Conservation (phyloP, 2,888 invertebrate species). For the Amblyjoppa proteus region DNA sequence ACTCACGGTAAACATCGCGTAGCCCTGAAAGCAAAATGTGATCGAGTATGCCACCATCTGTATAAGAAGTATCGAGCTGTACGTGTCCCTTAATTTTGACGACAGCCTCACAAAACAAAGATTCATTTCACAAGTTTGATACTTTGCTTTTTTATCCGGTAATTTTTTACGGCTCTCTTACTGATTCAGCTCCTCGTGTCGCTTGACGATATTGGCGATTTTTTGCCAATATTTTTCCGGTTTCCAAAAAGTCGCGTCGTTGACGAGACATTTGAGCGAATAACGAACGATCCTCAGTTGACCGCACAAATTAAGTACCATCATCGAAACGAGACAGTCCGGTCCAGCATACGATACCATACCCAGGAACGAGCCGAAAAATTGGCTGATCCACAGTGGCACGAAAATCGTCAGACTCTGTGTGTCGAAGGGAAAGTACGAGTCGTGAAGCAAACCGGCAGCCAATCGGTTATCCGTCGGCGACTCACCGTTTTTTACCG, state of each 20-base stretch:
- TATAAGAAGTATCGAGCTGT: constrained; percentile 71
- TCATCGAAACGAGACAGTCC: constrained; percentile 61
- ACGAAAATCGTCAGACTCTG: constrained; percentile 25
- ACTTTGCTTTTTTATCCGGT: background rate
- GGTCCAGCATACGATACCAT: constrained; percentile 42
- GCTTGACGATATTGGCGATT: constrained; percentile 38
- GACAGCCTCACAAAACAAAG: constrained; percentile 8
- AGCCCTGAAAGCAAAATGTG: constrained; percentile 73
- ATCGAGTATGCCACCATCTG: constrained; percentile 67
- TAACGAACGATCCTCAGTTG: constrained; percentile 57
- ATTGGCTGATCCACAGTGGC: constrained; percentile 56
- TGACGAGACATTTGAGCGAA: constrained; percentile 52
- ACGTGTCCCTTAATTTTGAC: constrained; percentile 66
- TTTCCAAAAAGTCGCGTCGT: constrained; percentile 22
- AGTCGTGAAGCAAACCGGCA: constrained; percentile 49
- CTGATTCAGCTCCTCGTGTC: constrained; percentile 60
- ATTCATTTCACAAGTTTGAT: background rate
- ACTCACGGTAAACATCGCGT: constrained; percentile 63
- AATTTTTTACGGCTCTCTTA: constrained; percentile 36
- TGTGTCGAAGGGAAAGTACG: constrained; percentile 65
- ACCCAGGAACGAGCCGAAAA: constrained; percentile 25
- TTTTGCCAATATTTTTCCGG: constrained; percentile 45
- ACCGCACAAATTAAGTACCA: constrained; percentile 66
- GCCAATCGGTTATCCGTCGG: constrained; percentile 50
- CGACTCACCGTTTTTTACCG: constrained; percentile 34